Conservation (phyloP, 2,797 vertebrate species). For the Leucoraja ocellata region DNA sequence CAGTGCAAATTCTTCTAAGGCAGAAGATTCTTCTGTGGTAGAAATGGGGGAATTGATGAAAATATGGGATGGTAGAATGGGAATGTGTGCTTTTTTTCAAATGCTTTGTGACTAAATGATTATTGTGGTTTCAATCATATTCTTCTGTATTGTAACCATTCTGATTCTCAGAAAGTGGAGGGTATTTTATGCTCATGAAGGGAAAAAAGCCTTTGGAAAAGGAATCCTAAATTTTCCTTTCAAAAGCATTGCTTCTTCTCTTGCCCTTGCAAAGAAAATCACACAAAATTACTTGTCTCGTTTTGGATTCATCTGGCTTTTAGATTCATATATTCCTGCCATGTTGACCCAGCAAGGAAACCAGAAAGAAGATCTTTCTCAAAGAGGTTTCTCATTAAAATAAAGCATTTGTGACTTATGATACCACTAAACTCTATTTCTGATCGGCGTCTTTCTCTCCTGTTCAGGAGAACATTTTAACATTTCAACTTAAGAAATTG, state of each 20-base stretch:
- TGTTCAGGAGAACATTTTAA: not conserved
- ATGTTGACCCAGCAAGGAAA: not conserved
- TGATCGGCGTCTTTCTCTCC: not conserved
- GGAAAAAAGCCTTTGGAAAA: not conserved
- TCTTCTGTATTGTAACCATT: too few species aligned
- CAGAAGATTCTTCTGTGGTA: too few species aligned
- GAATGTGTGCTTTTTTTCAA: too few species aligned
- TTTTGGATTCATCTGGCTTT: not conserved
- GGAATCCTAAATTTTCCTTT: not conserved
- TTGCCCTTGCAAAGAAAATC: not conserved
- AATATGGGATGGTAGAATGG: too few species aligned
- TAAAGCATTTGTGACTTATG: not conserved
- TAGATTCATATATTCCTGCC: not conserved
- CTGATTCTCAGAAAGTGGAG: too few species aligned
- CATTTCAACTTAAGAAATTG: not conserved
- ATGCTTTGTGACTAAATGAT: too few species aligned
- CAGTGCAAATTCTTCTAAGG: too few species aligned
- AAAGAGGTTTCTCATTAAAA: not conserved
- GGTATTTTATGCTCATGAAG: not conserved
- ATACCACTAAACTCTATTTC: too few species aligned
- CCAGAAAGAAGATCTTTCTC: not conserved
- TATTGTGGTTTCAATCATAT: too few species aligned
- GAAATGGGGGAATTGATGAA: too few species aligned
- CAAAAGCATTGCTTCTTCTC: not conserved
- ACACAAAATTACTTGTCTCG: not conserved